These are phyloP conservation scores for Tachyglossus aculeatus DNA, from an alignment of 2,797 vertebrate genomes.

Conservation along the genomic window DNA sequence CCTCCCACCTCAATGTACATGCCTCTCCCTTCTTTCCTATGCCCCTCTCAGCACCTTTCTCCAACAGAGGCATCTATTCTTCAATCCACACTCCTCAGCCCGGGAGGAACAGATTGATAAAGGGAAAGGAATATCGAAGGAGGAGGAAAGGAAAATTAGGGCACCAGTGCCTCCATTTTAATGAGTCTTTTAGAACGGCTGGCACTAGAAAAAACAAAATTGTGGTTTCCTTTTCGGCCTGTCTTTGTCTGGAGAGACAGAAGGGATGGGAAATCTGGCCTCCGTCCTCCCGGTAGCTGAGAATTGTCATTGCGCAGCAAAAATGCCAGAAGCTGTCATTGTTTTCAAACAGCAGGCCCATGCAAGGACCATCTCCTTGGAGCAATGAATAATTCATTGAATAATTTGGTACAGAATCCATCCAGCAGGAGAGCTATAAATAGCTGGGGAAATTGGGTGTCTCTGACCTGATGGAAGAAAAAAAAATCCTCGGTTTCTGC, in stretches of 20 bases:
- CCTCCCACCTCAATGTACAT: conserved; percentile 59
- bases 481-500: conserved; percentile 35
- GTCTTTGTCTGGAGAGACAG: conserved; percentile 14
- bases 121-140: not conserved
- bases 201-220: not conserved
- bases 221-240: conserved; percentile 22
- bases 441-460: conserved; percentile 38
- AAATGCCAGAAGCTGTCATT: conserved; percentile 46
- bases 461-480: conserved; percentile 49
- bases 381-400: conserved; percentile 63
- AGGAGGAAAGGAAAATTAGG: not conserved
- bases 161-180: too few relatives aligned
- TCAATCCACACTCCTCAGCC: too few relatives aligned
- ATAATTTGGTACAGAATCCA: conserved; percentile 33
- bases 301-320: conserved; percentile 34
- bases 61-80: too few relatives aligned
- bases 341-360: conserved; percentile 52
- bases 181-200: not conserved
- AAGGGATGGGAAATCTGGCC: not conserved
- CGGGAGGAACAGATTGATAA: not conserved
- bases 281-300: not conserved
- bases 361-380: conserved; percentile 17
- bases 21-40: conserved; percentile 52
- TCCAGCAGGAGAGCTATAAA: conserved; percentile 57
- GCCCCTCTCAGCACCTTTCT: conserved; percentile 37